Conservation (phyloP, 2,113 vertebrate genomes). For the Podilymbus podiceps region DNA sequence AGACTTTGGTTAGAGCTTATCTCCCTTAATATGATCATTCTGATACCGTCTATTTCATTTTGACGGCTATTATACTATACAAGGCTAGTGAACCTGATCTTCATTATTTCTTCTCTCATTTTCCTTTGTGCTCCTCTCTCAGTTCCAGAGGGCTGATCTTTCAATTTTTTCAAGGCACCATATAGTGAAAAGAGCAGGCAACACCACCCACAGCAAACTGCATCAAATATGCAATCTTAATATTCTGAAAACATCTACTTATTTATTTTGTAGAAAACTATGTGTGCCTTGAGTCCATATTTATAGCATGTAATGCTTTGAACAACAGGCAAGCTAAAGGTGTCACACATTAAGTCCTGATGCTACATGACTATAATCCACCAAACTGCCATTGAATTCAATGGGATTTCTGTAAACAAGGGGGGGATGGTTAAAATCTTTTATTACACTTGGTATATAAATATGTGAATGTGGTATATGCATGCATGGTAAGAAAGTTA, state of each 20-base stretch:
- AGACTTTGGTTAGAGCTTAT: conserved; percentile 16
- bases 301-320: background rate
- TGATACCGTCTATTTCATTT: conserved; percentile 57
- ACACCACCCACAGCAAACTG: background rate
- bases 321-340: background rate
- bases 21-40: conserved; percentile 41
- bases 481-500: background rate
- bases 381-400: background rate
- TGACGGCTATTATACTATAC: conserved; percentile 49
- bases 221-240: background rate
- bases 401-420: background rate
- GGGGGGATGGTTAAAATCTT: accelerated
- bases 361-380: accelerated
- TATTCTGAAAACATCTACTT: background rate
- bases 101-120: conserved; percentile 53
- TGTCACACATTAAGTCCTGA: background rate
- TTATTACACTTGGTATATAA: background rate
- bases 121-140: conserved; percentile 8
- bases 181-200: background rate
- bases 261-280: background rate
- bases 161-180: background rate
- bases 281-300: background rate
- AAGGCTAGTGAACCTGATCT: conserved; percentile 42
- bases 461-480: background rate
- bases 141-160: background rate